A percentile compares a stretch with the other conserved stretches of the same genome.
phyloP scores from a whole-genome alignment of 2,888 invertebrate species.

The Synanthedon formicaeformis region DNA sequence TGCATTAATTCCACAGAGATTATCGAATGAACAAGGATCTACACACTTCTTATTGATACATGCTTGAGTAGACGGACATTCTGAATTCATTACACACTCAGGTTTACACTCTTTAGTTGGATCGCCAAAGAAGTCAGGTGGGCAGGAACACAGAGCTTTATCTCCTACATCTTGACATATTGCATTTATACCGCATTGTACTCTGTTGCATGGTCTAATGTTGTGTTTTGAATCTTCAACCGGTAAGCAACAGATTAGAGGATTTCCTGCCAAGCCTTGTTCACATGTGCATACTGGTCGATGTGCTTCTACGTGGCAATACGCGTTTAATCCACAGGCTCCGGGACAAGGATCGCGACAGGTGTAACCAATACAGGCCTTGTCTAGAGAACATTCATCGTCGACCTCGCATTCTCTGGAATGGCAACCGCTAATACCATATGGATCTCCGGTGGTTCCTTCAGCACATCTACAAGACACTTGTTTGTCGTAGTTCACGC shows the following conservation, averaged over 20 bases:
- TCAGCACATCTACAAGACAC: constrained; percentile 80
- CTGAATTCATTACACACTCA: constrained; percentile 86
- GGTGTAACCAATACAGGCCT: constrained; percentile 83
- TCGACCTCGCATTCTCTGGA: constrained; percentile 86
- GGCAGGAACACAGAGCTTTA: constrained; percentile 81
- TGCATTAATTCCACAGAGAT: constrained; percentile 84
- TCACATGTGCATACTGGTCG: constrained; percentile 84
- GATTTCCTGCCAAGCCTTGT: constrained; percentile 80
- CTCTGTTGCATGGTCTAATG: constrained; percentile 77
- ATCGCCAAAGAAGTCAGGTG: constrained; percentile 82
- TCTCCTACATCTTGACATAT: constrained; percentile 78
- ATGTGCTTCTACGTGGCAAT: constrained; percentile 81
- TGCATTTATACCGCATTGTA: constrained; percentile 84
- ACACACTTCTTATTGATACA: constrained; percentile 81
- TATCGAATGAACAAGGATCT: constrained; percentile 77
- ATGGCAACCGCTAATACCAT: constrained; percentile 77
- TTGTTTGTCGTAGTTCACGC: constrained; percentile 75
- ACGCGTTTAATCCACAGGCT: constrained; percentile 80
- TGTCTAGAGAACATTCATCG: constrained; percentile 78
- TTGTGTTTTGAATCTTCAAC: constrained; percentile 59
- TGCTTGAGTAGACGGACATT: constrained; percentile 79
- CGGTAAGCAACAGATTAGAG: constrained; percentile 78
- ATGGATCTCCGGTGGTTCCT: constrained; percentile 83
- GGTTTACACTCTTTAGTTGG: constrained; percentile 81
- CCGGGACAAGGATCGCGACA: constrained; percentile 88